These are phyloP conservation scores for Drosophila longiperda DNA, from an alignment of 2,888 invertebrate genomes.

Conservation along the genomic window DNA sequence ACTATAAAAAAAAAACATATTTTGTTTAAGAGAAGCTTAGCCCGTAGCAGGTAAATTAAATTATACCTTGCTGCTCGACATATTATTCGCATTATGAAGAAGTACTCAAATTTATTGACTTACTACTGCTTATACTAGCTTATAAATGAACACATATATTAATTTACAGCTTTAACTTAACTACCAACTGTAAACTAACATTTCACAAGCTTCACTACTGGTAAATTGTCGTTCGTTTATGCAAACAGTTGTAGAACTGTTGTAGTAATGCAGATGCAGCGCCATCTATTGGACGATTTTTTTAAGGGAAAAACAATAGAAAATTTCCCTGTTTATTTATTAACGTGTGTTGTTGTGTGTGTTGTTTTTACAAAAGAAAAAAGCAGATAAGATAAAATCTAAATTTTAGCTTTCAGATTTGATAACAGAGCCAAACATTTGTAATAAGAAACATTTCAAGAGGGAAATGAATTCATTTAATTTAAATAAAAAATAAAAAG, in stretches of 20 bases:
- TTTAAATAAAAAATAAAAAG: background rate
- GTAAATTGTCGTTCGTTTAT: conserved; percentile 5
- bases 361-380: background rate
- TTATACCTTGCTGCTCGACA: background rate
- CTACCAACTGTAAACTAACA: background rate
- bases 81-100: background rate
- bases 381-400: background rate
- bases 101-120: background rate
- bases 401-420: background rate
- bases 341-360: background rate
- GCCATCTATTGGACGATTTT: conserved; percentile 28
- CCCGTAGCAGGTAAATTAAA: background rate
- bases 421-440: background rate
- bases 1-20: background rate
- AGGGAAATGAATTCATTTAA: background rate
- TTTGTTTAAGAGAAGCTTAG: background rate
- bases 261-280: background rate
- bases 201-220: background rate
- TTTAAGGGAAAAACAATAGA: background rate
- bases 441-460: background rate
- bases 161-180: background rate
- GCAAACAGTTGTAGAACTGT: conserved; percentile 25
- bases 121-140: background rate
- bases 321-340: conserved; percentile 4
- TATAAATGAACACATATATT: background rate